phyloP scores from a whole-genome alignment of 2,888 invertebrate genomes.

The Beris chalybata region DNA sequence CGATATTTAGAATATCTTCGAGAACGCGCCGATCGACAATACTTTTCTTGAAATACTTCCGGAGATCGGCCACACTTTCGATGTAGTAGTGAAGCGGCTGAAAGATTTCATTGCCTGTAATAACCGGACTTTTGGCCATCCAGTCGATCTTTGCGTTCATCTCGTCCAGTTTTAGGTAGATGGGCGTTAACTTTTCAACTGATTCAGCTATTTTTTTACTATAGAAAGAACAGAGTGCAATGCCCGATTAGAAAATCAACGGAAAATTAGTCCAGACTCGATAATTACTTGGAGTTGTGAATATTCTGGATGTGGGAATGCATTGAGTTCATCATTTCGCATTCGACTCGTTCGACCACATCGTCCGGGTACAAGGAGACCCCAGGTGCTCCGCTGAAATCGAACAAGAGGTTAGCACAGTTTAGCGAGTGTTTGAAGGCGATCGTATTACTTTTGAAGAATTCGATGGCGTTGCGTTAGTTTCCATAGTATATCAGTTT shows the following conservation, averaged over 20 bases:
- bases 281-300: slow-evolving; percentile 13
- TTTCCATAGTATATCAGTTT: background rate
- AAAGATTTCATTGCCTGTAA: slow-evolving; percentile 15
- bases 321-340: slow-evolving; percentile 19
- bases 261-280: too few relatives aligned
- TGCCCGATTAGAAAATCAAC: too few relatives aligned
- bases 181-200: background rate
- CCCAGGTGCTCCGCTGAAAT: slow-evolving; percentile 22
- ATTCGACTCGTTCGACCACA: slow-evolving; percentile 5
- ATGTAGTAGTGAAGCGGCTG: slow-evolving; percentile 12
- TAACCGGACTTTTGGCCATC: background rate
- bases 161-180: slow-evolving; percentile 8
- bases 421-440: background rate
- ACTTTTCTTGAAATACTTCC: background rate
- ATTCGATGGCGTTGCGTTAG: slow-evolving; percentile 4
- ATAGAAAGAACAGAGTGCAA: background rate
- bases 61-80: slow-evolving; percentile 5
- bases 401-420: background rate
- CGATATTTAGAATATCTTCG: slow-evolving; percentile 9
- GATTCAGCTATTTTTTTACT: background rate
- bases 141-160: slow-evolving; percentile 12
- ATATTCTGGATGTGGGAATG: background rate
- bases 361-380: slow-evolving; percentile 16
- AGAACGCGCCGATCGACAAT: slow-evolving; percentile 3
- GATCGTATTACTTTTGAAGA: slow-evolving; percentile 3